A percentile compares a stretch with the other conserved stretches of the same genome.
Conservation (phyloP, 2,797 vertebrate genomes). For the Onychomys arenicola region DNA sequence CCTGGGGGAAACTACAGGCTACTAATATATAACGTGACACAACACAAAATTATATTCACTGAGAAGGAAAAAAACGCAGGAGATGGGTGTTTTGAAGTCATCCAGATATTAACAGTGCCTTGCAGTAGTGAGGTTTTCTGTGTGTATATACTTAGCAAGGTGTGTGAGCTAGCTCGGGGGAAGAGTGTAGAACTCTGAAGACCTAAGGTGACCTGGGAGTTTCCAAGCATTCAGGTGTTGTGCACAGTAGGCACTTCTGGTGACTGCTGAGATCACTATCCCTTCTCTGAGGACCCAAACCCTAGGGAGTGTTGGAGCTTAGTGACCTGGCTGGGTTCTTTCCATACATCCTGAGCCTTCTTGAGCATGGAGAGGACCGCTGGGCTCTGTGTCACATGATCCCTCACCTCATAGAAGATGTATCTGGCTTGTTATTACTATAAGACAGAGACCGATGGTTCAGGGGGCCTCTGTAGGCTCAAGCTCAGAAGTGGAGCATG, state of each 20-base stretch:
- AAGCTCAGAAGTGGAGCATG: background rate
- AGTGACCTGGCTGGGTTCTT: background rate
- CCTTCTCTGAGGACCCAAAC: background rate
- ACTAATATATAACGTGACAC: background rate
- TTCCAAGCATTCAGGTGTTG: too few species aligned
- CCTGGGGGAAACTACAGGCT: slow-evolving; percentile 20
- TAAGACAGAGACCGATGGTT: background rate
- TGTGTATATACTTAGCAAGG: background rate
- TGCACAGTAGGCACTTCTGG: background rate
- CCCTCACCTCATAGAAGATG: background rate
- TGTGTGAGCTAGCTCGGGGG: background rate
- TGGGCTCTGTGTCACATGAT: background rate
- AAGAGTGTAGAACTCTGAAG: background rate
- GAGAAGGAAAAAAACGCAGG: background rate
- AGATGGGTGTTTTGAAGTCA: background rate
- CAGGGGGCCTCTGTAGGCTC: background rate
- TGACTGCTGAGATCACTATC: background rate
- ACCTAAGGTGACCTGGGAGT: background rate
- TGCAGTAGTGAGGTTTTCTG: background rate
- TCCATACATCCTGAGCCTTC: background rate
- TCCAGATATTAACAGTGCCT: background rate
- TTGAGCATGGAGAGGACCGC: background rate
- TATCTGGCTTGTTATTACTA: background rate
- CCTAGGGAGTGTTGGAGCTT: background rate
- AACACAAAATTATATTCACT: slow-evolving; percentile 3